Conservation (phyloP, 2,888 invertebrate species). For the Pristionchus exspectatus region DNA sequence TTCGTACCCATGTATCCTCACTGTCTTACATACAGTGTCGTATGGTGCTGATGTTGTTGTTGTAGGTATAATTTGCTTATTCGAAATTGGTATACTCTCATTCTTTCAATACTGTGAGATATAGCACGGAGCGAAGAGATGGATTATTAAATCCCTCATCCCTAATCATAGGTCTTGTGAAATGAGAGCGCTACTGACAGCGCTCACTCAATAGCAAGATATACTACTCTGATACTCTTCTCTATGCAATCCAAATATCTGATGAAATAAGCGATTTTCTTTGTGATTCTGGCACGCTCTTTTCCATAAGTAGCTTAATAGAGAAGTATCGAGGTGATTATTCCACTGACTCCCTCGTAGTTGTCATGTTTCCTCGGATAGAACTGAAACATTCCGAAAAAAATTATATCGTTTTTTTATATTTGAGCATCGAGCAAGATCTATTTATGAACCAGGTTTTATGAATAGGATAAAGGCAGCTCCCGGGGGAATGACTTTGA, state of each 20-base stretch:
- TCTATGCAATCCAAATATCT: background rate
- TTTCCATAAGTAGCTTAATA: constrained; percentile 40
- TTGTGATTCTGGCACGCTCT: background rate
- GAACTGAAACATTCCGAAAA: background rate
- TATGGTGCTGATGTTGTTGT: too few relatives aligned
- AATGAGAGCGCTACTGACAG: background rate
- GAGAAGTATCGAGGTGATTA: background rate
- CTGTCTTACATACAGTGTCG: too few relatives aligned
- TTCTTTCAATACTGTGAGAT: background rate
- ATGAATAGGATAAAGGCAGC: background rate
- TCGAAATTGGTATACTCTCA: background rate
- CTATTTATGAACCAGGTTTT: background rate
- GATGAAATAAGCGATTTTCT: background rate
- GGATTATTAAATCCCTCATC: background rate
- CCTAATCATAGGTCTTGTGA: background rate
- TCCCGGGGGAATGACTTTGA: background rate
- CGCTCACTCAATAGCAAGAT: background rate
- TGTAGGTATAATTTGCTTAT: too few relatives aligned
- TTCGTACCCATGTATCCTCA: too few relatives aligned
- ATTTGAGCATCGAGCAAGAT: background rate
- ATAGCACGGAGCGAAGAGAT: background rate
- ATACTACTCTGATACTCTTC: background rate
- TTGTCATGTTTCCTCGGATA: background rate
- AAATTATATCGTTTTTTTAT: background rate
- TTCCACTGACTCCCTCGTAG: constrained; percentile 1